phyloP scores from a whole-genome alignment of 2,888 invertebrate species.

The Standfussiana lucernea region DNA sequence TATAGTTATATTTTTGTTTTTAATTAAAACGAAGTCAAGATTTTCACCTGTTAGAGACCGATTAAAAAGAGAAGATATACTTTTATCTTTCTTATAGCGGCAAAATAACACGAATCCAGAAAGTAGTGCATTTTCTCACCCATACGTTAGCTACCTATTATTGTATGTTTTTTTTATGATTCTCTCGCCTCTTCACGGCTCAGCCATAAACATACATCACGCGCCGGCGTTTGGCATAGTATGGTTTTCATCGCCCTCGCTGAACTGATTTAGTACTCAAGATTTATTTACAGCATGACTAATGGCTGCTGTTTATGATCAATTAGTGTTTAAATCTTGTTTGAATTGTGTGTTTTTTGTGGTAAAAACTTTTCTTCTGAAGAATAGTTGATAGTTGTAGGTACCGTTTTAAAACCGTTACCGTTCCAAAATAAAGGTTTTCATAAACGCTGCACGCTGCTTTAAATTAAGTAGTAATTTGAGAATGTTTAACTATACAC shows the following conservation, averaged over 20 bases:
- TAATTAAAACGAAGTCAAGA: not conserved
- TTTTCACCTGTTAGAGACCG: not conserved
- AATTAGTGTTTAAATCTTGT: constrained; percentile 20
- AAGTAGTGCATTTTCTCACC: constrained; percentile 53
- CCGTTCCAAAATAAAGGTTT: too few relatives aligned
- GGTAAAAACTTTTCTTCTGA: not conserved
- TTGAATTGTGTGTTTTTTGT: not conserved
- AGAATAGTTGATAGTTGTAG: not conserved
- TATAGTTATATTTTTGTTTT: too few relatives aligned
- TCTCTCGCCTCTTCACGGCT: constrained; percentile 53
- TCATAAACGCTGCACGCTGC: not conserved
- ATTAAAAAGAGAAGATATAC: not conserved
- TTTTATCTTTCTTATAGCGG: not conserved
- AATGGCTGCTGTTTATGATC: constrained; percentile 45
- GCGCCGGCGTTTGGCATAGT: constrained; percentile 40
- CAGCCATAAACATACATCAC: constrained; percentile 61
- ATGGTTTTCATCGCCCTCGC: constrained; percentile 49
- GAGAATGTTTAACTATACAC: too few relatives aligned
- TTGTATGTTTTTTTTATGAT: constrained; percentile 63
- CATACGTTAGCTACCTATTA: constrained; percentile 45
- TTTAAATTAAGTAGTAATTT: not conserved
- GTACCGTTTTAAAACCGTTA: too few relatives aligned
- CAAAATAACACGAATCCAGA: constrained; percentile 19
- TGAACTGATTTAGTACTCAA: constrained; percentile 33
- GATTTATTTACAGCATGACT: constrained; percentile 35